These are phyloP conservation scores for Hemaris fuciformis DNA, from an alignment of 2,888 invertebrate genomes.

Conservation along the genomic window DNA sequence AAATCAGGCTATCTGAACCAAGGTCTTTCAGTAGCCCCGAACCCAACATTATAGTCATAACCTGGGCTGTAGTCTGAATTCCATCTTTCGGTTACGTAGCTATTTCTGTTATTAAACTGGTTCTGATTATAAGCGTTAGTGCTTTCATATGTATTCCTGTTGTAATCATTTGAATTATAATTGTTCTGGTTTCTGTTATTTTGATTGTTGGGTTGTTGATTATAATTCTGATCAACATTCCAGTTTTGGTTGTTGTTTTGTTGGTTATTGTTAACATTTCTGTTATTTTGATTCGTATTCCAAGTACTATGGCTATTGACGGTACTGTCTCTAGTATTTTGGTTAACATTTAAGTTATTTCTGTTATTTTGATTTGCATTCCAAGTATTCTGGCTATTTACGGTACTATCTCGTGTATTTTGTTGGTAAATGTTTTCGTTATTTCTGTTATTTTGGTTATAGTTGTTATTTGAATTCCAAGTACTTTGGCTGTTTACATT, in stretches of 20 bases:
- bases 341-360: too few species aligned
- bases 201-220: constrained; percentile 4
- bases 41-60: background rate
- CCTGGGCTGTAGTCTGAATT: background rate
- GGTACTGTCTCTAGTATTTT: too few species aligned
- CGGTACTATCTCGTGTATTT: too few species aligned
- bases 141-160: background rate
- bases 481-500: background rate
- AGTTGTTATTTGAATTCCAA: background rate
- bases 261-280: background rate
- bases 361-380: too few species aligned
- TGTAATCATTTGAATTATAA: background rate
- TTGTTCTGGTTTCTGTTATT: background rate
- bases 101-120: constrained; percentile 2
- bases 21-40: background rate
- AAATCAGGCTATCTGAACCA: background rate
- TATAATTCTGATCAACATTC: background rate
- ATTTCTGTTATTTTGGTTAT: background rate
- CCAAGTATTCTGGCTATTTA: too few species aligned
- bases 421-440: too few species aligned
- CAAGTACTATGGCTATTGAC: background rate
- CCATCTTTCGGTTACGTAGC: background rate
- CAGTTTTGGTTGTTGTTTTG: background rate
- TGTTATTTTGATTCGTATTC: background rate
- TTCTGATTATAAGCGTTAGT: background rate